These are phyloP conservation scores for Paramuricea clavata DNA, from an alignment of 92 coral and sea anemone species.

Conservation along the genomic window DNA sequence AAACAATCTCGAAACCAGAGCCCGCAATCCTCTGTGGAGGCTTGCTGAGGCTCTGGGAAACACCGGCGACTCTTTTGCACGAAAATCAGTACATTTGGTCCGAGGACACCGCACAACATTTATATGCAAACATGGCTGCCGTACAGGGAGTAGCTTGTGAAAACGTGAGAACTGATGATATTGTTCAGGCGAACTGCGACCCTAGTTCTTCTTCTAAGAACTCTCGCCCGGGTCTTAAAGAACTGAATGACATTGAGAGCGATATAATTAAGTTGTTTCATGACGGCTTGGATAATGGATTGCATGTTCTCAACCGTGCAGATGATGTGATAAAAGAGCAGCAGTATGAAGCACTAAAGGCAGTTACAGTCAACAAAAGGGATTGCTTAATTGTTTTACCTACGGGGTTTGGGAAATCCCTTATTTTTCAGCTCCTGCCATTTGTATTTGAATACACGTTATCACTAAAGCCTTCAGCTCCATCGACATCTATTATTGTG, in stretches of 20 bases:
- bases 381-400: conserved; percentile 54
- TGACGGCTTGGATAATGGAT: not conserved
- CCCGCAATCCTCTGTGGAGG: too few relatives aligned
- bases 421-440: conserved; percentile 54
- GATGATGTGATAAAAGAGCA: not conserved
- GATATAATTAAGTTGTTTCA: not conserved
- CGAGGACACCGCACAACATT: too few relatives aligned
- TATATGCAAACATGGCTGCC: too few relatives aligned
- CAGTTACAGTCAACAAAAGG: not conserved
- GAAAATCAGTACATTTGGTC: too few relatives aligned
- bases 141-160: too few relatives aligned
- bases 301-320: not conserved
- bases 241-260: conserved; percentile 27
- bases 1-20: too few relatives aligned
- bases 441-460: conserved; percentile 45
- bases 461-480: not conserved
- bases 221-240: too few relatives aligned
- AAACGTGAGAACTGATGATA: too few relatives aligned
- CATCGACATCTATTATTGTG: conserved; percentile 28
- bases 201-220: too few relatives aligned
- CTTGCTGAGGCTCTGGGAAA: too few relatives aligned
- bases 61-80: too few relatives aligned
- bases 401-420: conserved; percentile 68
- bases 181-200: too few relatives aligned
- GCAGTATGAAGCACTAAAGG: not conserved